Percentiles rank a stretch among this genome's conserved stretches.
Evolutionary conservation across 2,888 invertebrate genomes (phyloP).

Genomic region (Heteropelma amictum): DNA sequence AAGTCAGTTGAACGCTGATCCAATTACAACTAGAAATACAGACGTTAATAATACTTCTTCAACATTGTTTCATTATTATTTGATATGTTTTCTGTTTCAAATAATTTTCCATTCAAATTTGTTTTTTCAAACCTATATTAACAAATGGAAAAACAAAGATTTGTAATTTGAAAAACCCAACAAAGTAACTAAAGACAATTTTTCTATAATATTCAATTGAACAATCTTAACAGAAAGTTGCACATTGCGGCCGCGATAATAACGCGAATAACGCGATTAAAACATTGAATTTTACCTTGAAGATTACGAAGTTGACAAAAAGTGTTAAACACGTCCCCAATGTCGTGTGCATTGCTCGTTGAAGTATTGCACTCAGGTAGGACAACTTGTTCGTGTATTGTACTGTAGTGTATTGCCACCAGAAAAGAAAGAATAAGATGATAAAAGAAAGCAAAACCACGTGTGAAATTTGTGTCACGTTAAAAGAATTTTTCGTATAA

Average conservation of each 20-base stretch:
- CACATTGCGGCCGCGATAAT: no score
- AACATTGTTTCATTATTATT: no score
- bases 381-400: slow-evolving; percentile 31
- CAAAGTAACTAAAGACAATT: not conserved
- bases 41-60: no score
- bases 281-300: no score
- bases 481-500: slow-evolving; percentile 42
- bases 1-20: no score
- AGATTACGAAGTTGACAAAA: no score
- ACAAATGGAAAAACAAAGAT: no score
- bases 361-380: slow-evolving; percentile 5
- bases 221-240: no score
- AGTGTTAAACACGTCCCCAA: not conserved
- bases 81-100: not conserved
- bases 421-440: slow-evolving; percentile 3
- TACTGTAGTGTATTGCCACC: no score
- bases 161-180: not conserved
- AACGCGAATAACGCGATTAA: no score
- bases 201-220: not conserved
- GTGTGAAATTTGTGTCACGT: slow-evolving; percentile 42
- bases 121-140: no score
- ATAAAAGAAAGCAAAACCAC: not conserved
- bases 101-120: not conserved
- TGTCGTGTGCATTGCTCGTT: not conserved
- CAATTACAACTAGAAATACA: no score